Base-by-base conservation (phyloP, 2,113 vertebrate genomes). In the Daphoenositta chrysoptera region DNA sequence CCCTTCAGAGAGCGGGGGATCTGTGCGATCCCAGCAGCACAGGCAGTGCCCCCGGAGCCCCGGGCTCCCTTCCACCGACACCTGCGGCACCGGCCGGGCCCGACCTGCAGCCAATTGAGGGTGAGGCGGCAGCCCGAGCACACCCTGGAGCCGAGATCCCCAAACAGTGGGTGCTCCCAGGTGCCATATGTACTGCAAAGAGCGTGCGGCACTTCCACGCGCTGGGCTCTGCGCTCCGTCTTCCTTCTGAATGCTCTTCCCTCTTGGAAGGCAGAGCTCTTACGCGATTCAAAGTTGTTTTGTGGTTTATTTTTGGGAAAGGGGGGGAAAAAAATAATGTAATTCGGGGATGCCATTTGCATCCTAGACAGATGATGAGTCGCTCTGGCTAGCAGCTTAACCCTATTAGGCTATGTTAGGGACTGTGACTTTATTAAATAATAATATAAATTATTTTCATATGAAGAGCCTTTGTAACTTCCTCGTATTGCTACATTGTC, bases 351-450 rank as follows among this genome's bases (percentile, higher is more conserved):
- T 96, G 93, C 95, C 93, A 92, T 96, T 97, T 98, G 92, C 96
- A 95, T 97, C 96, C 91, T 86, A 98, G 97, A 98, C 97, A 97
- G 96, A 96, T 97, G 97, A 98, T 97, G 97, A 96, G 94, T 96
- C 15, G 96, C 97, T 97, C 97, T 97, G 95, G 95, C 95, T 98
- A 95, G 95, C 96, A 94, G 96, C 93, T 98, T 97, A 97, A 96
- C 93, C 97, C 96, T 93, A 89, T 96, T 97, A 97, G 92, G 95
- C 95, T 97, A 97, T 6, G 30, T 95, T 93, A 60, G 88, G 95
- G 96, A 93, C 95, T 51, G 91, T 94, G 96, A 96, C 94, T 87
- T 97, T 97, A 98, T 98, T 97, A 96, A 97, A 93, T 91, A 97
- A 96, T 97, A 98, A 93, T 97, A 95, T 85, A 87, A 81, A 97